Evolutionary conservation across 2,797 vertebrate genomes (phyloP).

Genomic region (Caiman crocodilus): DNA sequence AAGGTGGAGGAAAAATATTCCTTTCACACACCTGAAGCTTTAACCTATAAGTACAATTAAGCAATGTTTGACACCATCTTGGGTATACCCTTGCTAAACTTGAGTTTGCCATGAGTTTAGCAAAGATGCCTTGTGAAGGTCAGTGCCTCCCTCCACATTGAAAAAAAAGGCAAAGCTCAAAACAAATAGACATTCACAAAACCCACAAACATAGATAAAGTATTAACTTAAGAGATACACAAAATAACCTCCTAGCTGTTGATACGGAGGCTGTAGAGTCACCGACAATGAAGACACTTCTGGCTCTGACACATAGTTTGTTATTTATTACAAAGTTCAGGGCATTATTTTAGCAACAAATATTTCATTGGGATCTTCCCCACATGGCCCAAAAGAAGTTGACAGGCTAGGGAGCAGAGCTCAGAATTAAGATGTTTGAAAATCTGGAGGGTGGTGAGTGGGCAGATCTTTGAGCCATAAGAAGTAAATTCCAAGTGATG

Average conservation of each 20-base stretch:
- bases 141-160: neutral
- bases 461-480: neutral
- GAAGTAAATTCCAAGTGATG: neutral
- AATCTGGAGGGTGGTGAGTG: too few relatives aligned
- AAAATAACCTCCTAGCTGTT: neutral
- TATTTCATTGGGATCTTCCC: neutral
- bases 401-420: neutral
- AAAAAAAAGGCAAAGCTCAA: neutral
- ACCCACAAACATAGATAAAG: neutral
- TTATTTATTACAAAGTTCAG: neutral
- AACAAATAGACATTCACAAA: neutral
- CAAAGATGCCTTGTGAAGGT: neutral
- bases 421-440: neutral
- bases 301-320: neutral
- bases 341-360: neutral
- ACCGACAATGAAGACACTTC: neutral
- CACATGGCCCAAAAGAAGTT: neutral
- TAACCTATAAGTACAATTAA: neutral
- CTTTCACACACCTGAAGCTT: neutral
- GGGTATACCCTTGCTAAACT: neutral
- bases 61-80: accelerated
- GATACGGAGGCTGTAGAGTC: neutral
- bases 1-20: too few relatives aligned
- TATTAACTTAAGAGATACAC: neutral
- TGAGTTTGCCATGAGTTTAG: neutral